phyloP scores from a whole-genome alignment of 2,888 invertebrate species.

The Cyaniris semiargus region DNA sequence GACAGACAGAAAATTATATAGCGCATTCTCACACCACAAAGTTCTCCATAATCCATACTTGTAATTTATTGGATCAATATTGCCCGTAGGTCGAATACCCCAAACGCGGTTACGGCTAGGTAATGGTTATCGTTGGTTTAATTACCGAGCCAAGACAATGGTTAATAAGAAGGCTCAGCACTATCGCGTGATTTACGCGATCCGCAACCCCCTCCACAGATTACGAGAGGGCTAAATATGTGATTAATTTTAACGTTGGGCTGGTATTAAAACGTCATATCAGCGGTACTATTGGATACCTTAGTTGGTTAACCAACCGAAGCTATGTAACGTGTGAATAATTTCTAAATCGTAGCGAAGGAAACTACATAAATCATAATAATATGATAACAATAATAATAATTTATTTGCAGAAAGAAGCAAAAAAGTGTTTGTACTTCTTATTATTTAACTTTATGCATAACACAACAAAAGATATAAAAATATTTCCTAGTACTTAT shows the following conservation, averaged over 20 bases:
- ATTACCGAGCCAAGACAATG: slow-evolving; percentile 75
- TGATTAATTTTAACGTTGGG: slow-evolving; percentile 6
- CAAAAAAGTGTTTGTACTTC: no score
- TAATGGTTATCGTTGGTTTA: slow-evolving; percentile 75
- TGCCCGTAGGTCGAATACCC: slow-evolving; percentile 52
- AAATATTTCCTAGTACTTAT: no score
- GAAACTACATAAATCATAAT: no score
- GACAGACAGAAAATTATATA: slow-evolving; percentile 35
- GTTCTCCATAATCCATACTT: slow-evolving; percentile 63
- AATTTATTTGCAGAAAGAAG: no score
- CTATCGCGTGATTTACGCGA: slow-evolving; percentile 70
- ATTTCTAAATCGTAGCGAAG: no score
- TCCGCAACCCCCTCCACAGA: slow-evolving; percentile 54
- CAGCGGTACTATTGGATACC: neutral
- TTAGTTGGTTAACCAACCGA: no score
- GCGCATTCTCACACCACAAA: slow-evolving; percentile 47
- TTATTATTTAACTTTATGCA: no score
- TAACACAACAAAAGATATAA: no score
- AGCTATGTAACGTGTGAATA: no score
- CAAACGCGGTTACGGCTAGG: slow-evolving; percentile 52
- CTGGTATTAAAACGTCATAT: neutral
- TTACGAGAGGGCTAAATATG: neutral
- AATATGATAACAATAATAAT: no score
- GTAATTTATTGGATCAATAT: slow-evolving; percentile 78
- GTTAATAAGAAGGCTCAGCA: slow-evolving; percentile 76